Evolutionary conservation across 2,113 vertebrate genomes (phyloP).

Genomic region (Cyphomyrus discorhynchus): DNA sequence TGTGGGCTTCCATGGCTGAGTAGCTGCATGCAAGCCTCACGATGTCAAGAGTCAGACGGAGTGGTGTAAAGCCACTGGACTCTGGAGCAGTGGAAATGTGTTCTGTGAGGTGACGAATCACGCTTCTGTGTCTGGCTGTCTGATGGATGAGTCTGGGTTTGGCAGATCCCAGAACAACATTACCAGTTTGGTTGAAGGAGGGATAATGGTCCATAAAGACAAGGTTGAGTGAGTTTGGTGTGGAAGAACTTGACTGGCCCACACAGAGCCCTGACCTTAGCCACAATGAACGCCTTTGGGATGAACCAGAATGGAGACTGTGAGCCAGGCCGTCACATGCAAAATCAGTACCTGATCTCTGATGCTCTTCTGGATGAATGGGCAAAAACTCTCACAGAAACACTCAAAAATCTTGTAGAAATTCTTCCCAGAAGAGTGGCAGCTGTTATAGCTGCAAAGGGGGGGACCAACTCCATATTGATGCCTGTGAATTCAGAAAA

Average conservation of each 20-base stretch:
- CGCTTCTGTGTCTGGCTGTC: neutral
- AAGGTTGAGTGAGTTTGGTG: neutral
- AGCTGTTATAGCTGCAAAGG: too few relatives aligned
- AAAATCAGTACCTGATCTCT: neutral
- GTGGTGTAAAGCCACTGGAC: neutral
- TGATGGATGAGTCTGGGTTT: neutral
- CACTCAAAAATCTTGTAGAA: too few relatives aligned
- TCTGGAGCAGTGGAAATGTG: neutral
- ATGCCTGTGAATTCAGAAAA: neutral
- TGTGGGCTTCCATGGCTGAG: neutral
- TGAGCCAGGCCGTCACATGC: neutral
- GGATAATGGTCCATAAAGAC: neutral
- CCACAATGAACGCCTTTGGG: neutral
- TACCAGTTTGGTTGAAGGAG: neutral
- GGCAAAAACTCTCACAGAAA: neutral
- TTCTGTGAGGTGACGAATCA: neutral
- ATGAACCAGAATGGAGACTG: neutral
- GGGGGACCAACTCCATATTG: neutral
- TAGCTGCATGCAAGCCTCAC: neutral
- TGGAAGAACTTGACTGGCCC: neutral
- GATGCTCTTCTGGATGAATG: neutral
- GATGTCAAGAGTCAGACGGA: neutral
- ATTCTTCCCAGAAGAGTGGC: too few relatives aligned
- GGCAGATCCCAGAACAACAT: neutral
- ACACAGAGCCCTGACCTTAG: neutral